Evolutionary conservation across 1,140 invertebrate genomes (phyloP), one percentile per base, ranked within the genome.

Genomic region (Bombus cullumanus): DNA sequence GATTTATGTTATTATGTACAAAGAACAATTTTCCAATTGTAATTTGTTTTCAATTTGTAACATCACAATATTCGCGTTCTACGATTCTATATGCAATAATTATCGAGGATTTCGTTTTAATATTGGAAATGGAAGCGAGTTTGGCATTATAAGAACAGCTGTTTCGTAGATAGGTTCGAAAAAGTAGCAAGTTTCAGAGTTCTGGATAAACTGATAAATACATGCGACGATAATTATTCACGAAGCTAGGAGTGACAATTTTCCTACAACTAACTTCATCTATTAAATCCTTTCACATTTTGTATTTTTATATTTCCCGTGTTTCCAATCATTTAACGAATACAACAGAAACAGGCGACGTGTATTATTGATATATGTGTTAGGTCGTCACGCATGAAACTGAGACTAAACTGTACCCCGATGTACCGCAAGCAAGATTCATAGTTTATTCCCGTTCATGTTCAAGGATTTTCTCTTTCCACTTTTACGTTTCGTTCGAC

Each of bases 351-450:
- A 31, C 12, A n/a, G n/a, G 37, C 2, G 5, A 75, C 13, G 3
- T 12, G 34, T 53, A 8, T n/a, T 47, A 39, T 59, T 39, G 3
- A 39, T 22, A n/a, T 64, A 39, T 77, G 25, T 13, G 9, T 41
- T n/a, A 64, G 5, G 15, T 64, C 28, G 59, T 77, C 34, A 77
- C 39, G 57, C 57, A 41, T n/a, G 59, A n/a, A 62, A 62, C 57
- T 22, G 53, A 39, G 15, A n/a, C 57, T 22, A 28, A 77, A 62
- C 59, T n/a, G 75, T 62, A 75, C 22, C 4, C n/a, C 57, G 4
- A 18, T 59, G 75, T 77, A 77, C 75, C 57, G 57, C 75, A 77
- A 77, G 57, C 75, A 77, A 77, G 47, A 59, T 18, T 39, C 57
- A 31, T 77, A 62, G 39, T 75, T 53, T 75, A 31, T 75, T 47